A percentile compares a stretch with the other conserved stretches of the same genome.
phyloP scores from a whole-genome alignment of 2,888 invertebrate species.

The Andrena minutula region DNA sequence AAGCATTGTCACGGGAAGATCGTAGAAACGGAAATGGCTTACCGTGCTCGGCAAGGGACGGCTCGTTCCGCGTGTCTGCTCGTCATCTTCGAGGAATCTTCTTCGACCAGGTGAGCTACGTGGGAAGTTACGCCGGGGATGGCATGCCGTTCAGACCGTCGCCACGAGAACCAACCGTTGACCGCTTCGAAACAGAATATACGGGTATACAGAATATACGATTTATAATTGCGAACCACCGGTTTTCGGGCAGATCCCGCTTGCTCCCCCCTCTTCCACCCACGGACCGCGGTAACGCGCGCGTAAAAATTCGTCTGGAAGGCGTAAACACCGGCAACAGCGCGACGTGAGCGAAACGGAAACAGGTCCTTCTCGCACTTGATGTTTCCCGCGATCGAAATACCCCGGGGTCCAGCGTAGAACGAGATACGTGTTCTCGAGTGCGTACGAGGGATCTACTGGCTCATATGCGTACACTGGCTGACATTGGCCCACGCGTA shows the following conservation, averaged over 20 bases:
- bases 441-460: neutral
- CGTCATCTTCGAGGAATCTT: constrained; percentile 65
- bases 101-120: constrained; percentile 41
- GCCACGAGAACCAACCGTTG: constrained; percentile 32
- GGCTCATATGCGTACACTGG: constrained; percentile 14
- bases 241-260: constrained; percentile 6
- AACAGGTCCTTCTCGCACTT: constrained; percentile 31
- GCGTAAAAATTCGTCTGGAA: constrained; percentile 45
- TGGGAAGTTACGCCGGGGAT: constrained; percentile 55
- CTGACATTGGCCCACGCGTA: constrained; percentile 58
- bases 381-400: constrained; percentile 5
- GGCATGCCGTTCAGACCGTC: constrained; percentile 50
- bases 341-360: constrained; percentile 39
- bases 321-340: constrained; percentile 63
- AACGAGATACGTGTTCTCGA: neutral
- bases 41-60: constrained; percentile 53
- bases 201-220: constrained; percentile 17
- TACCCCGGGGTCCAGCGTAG: neutral
- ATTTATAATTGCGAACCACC: constrained; percentile 13
- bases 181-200: constrained; percentile 40
- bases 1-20: constrained; percentile 50
- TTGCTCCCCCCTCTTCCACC: neutral
- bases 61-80: constrained; percentile 54
- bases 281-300: constrained; percentile 28
- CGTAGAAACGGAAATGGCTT: constrained; percentile 49